These are phyloP conservation scores for Ornithorhynchus anatinus DNA, from an alignment of 2,113 vertebrate species.

Conservation along the genomic window DNA sequence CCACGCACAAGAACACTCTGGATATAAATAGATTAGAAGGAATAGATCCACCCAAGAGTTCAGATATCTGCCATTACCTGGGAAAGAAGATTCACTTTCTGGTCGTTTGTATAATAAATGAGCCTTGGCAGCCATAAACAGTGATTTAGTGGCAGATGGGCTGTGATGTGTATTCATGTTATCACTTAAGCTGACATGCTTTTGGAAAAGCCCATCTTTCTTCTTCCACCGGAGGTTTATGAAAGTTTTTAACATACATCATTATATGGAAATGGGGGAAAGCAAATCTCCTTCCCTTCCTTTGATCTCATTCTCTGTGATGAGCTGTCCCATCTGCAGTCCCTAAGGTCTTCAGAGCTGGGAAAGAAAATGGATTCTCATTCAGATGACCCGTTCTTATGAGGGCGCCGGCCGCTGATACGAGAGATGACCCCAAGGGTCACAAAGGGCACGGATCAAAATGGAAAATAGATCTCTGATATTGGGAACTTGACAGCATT, in stretches of 20 bases:
- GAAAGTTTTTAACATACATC: constrained; percentile 46
- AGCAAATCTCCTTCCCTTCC: constrained; percentile 13
- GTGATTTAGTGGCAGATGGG: constrained; percentile 60
- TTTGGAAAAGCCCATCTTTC: constrained; percentile 44
- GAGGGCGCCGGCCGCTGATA: constrained; percentile 12
- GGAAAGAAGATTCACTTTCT: constrained; percentile 34
- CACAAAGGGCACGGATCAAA: constrained; percentile 35
- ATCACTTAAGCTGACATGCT: constrained; percentile 50
- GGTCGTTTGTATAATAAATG: constrained; percentile 54
- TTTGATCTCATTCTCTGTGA: constrained; percentile 13
- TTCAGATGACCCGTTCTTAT: constrained; percentile 6
- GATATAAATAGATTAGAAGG: constrained; percentile 27
- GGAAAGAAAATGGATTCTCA: constrained; percentile 37
- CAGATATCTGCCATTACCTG: constrained; percentile 15
- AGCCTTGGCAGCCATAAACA: constrained; percentile 57
- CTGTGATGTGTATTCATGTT: constrained; percentile 59
- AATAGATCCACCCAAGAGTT: constrained; percentile 16
- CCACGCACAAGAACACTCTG: background rate
- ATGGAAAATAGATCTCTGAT: constrained; percentile 58
- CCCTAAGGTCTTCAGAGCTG: constrained; percentile 14
- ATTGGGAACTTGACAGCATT: constrained; percentile 64
- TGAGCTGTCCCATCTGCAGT: constrained; percentile 21
- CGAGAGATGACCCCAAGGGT: background rate
- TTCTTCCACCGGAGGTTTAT: constrained; percentile 33
- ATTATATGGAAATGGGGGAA: constrained; percentile 14